Evolutionary conservation across 1,140 invertebrate species (phyloP), one percentile per base, ranked within the genome.

Genomic region (Anagrus nilaparvatae): DNA sequence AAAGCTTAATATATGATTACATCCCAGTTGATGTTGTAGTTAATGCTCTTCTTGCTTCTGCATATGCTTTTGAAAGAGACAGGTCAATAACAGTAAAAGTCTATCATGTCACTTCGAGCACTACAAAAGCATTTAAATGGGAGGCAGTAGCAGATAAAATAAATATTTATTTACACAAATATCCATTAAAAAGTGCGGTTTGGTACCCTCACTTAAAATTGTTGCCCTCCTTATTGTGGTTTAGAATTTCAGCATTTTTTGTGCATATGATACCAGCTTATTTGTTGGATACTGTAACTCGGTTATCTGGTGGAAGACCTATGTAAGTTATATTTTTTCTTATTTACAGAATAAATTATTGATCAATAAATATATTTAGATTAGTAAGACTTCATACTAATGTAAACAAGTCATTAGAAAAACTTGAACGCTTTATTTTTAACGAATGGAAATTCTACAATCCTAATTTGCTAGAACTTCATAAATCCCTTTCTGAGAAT

Each of bases 21-120:
- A 91, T 97, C 51, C 93, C 93, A 10, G 87, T 97, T 3, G 93
- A 97, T 65, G 74, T 91, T 40, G 90, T 94, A 3, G 80, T 92
- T 5, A 96, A 96, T 61, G 70, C 79, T 53, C 75, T 97, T 25
- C 73, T 97, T 18, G 78, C 81, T 3, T 79, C 84, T 30, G 88
- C 82, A 1, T 92, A 82, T 69, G 68, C 84, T 53, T 79, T 84
- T 16, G 77, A 75, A 25, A 65, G 63, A 29, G 61, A 73, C 21
- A 67, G 64, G 73, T 76, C n/a, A n/a, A 53, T 52, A 7, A 65
- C 71, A 8, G 55, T 88, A 17, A 71, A 78, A 32, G 78, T 97
- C 28, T 96, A 87, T 65, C 91, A 97, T 59, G 82, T 82, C 51
- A 93, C 91, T 0, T 86, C 89, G 0, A 91, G 91, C 36, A 83